phyloP scores from a whole-genome alignment of 1,140 invertebrate species.

The Sweltsa coloradensis region DNA sequence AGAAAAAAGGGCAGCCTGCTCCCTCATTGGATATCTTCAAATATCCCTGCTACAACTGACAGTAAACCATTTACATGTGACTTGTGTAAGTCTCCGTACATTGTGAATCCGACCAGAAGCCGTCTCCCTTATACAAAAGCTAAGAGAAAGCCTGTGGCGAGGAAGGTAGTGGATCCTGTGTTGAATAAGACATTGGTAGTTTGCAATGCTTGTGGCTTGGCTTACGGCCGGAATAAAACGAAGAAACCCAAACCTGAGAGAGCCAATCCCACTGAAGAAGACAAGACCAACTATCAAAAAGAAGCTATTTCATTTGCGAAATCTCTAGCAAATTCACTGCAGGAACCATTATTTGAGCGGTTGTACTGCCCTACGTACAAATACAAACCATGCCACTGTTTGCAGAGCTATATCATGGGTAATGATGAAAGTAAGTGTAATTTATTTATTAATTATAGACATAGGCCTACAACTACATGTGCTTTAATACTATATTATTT shows the following conservation, averaged over 20 bases:
- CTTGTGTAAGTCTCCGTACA: slow-evolving; percentile 9
- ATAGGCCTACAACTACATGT: no score
- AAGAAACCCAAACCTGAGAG: background rate
- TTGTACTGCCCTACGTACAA: slow-evolving; percentile 12
- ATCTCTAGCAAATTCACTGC: slow-evolving; percentile 6
- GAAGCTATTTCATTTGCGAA: slow-evolving; percentile 8
- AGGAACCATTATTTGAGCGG: slow-evolving; percentile 4
- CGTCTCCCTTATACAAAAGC: background rate
- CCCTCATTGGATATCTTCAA: background rate
- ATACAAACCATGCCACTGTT: slow-evolving; percentile 10
- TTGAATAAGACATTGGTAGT: slow-evolving; percentile 7
- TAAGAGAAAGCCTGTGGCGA: slow-evolving; percentile 1
- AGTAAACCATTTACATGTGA: slow-evolving; percentile 9
- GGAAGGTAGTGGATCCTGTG: slow-evolving; percentile 9
- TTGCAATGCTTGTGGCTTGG: slow-evolving; percentile 12
- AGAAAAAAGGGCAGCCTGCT: background rate
- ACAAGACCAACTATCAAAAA: slow-evolving; percentile 7
- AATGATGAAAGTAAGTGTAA: background rate
- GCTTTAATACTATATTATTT: no score
- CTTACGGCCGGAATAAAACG: background rate
- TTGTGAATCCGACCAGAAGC: slow-evolving; percentile 4
- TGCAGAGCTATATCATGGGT: slow-evolving; percentile 10
- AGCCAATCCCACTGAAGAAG: slow-evolving; percentile 1
- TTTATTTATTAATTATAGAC: background rate
- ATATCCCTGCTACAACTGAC: background rate